Evolutionary conservation across 2,888 invertebrate species (phyloP), one percentile per base, ranked within the genome.

Genomic region (Clivina fossor): DNA sequence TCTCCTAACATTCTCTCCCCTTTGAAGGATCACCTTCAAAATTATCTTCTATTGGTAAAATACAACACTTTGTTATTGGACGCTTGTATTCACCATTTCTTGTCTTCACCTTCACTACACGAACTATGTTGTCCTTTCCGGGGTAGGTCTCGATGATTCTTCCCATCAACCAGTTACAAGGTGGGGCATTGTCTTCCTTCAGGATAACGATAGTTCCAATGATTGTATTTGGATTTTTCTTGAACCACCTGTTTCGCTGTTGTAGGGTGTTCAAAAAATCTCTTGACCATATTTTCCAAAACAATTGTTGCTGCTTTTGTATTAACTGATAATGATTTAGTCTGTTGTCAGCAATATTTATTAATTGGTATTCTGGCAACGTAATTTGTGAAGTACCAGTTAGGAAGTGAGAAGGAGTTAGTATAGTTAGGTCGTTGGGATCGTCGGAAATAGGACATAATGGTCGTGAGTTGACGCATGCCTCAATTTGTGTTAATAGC

Each of bases 381-480:
- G 26, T 26, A 7, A 8, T 26, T 26, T 7, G 8, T 5, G 7
- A 7, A 8, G 5, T 26, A 8, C 26, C 26, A 26, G 8, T 26
- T 26, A 26, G 26, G 26, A 26, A 26, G 8, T 26, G 26, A 26
- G 26, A 5, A 7, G 26, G 26, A 7, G 26, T 26, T 7, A 26
- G 26, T 7, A 26, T 26, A 8, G 26, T 35, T 35, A 28, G 35
- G 35, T 64, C 62, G 15, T 40, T 20, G 8, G 60, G 58, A 46
- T 63, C 61, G 2, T 54, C 30, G 1, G 63, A 60, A 3, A 60
- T 7, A 11, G 60, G 55, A n/a, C 30, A 44, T 1, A 63, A 18
- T 9, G 61, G 62, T 33, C 62, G 20, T 2, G 58, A 62, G 26
- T 62, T 61, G 8, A 61, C 37, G 5, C 47, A 38, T n/a, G 57